phyloP scores from a whole-genome alignment of 2,113 vertebrate species.

The Australoheros scitulus region DNA sequence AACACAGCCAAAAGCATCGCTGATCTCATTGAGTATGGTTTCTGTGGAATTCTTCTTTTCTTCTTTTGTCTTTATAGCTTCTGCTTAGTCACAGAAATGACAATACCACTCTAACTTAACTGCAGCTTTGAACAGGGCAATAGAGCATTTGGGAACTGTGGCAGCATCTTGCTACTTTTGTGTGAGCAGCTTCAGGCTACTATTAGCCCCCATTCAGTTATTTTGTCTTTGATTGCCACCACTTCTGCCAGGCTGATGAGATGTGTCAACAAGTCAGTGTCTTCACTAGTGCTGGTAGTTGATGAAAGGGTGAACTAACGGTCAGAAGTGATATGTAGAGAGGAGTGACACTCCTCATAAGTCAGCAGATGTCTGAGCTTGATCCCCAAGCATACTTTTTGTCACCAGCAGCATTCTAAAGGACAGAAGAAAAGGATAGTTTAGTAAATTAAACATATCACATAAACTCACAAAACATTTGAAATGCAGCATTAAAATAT shows the following conservation, averaged over 20 bases:
- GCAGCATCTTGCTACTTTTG: conserved; percentile 61
- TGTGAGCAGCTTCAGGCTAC: conserved; percentile 32
- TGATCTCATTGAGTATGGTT: conserved; percentile 33
- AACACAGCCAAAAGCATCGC: conserved; percentile 89
- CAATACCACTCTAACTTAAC: conserved; percentile 36
- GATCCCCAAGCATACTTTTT: conserved; percentile 30
- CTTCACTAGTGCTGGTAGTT: conserved; percentile 26
- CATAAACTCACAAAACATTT: conserved; percentile 3
- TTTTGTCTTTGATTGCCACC: conserved; percentile 33
- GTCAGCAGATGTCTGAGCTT: conserved; percentile 48
- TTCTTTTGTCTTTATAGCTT: conserved; percentile 4
- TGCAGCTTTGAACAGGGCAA: conserved; percentile 31
- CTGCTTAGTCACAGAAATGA: conserved; percentile 10
- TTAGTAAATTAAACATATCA: conserved; percentile 1
- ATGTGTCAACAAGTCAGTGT: conserved; percentile 34
- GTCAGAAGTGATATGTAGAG: conserved; percentile 47
- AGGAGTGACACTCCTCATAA: conserved; percentile 53
- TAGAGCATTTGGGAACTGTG: conserved; percentile 30
- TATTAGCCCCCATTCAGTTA: conserved; percentile 54
- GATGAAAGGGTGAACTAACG: conserved; percentile 53
- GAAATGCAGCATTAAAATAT: conserved; percentile 13
- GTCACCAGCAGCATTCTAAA: conserved; percentile 59
- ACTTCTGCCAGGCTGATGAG: conserved; percentile 40
- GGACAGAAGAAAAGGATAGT: conserved; percentile 27
- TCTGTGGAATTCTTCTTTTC: not conserved